Conservation (phyloP, 2,113 vertebrate genomes). For the Phaetusa simplex region DNA sequence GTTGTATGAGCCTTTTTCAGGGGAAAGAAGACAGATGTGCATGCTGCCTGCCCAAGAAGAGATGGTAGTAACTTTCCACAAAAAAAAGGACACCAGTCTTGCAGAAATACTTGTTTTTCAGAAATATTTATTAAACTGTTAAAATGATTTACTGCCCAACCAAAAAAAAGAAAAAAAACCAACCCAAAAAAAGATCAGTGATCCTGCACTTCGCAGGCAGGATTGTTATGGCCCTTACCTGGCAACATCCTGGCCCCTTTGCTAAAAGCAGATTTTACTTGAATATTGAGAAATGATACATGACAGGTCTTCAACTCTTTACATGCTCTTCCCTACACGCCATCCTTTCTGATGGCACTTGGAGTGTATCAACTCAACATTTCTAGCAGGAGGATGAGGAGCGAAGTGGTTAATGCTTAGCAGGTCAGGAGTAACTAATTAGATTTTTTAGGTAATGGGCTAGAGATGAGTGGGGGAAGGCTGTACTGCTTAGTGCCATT, state of each 20-base stretch:
- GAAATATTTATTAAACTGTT: conserved; percentile 70
- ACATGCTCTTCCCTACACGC: fast-evolving
- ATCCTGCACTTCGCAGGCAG: conserved; percentile 5
- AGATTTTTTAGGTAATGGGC: background rate
- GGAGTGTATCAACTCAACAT: background rate
- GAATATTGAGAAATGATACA: background rate
- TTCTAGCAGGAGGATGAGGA: background rate
- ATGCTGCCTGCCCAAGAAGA: background rate
- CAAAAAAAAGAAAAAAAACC: background rate
- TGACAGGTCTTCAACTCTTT: background rate
- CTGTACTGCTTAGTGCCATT: background rate
- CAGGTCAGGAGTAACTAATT: background rate
- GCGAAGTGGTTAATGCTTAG: background rate
- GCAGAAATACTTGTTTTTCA: conserved; percentile 9
- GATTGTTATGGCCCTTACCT: background rate
- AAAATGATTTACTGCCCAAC: conserved; percentile 53
- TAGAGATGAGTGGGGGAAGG: background rate
- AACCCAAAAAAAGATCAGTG: background rate
- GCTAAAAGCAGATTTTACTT: conserved; percentile 1
- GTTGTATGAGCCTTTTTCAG: background rate
- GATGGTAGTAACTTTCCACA: background rate
- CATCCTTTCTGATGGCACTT: background rate
- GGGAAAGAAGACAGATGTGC: background rate
- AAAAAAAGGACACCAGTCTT: background rate
- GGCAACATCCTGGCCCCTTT: background rate